A percentile compares a stretch with the other conserved stretches of the same genome.
phyloP scores from a whole-genome alignment of 2,888 invertebrate genomes.

The Dione juno region DNA sequence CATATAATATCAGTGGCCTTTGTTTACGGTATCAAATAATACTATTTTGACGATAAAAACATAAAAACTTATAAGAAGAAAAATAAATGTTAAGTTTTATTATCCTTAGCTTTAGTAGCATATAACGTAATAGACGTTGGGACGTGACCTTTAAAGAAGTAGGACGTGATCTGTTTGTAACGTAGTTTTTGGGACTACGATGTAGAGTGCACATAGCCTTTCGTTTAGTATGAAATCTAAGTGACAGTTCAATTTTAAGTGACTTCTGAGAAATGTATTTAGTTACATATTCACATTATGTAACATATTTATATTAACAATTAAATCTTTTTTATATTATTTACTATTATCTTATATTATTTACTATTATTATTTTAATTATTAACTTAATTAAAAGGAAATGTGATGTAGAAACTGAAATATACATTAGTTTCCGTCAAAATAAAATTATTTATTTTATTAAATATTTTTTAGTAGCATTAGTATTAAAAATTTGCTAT shows the following conservation, averaged over 20 bases:
- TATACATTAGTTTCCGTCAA: not conserved
- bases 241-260: slow-evolving; percentile 4
- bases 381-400: too few relatives aligned
- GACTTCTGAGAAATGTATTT: not conserved
- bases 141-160: slow-evolving; percentile 57
- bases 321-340: too few relatives aligned
- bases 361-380: too few relatives aligned
- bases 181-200: slow-evolving; percentile 42
- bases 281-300: not conserved
- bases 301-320: too few relatives aligned
- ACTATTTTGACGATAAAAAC: not conserved
- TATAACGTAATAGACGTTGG: slow-evolving; percentile 49
- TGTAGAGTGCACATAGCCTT: slow-evolving; percentile 34
- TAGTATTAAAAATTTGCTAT: not conserved
- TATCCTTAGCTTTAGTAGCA: slow-evolving; percentile 35
- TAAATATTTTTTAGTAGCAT: too few relatives aligned
- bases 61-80: not conserved
- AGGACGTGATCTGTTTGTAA: slow-evolving; percentile 57
- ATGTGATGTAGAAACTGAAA: not conserved
- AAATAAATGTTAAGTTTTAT: slow-evolving; percentile 20
- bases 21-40: not conserved
- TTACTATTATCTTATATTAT: too few relatives aligned
- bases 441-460: not conserved
- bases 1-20: not conserved
- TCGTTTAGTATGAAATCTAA: not conserved